Conservation (phyloP, 2,888 invertebrate species). For the Limnephilus rhombicus region DNA sequence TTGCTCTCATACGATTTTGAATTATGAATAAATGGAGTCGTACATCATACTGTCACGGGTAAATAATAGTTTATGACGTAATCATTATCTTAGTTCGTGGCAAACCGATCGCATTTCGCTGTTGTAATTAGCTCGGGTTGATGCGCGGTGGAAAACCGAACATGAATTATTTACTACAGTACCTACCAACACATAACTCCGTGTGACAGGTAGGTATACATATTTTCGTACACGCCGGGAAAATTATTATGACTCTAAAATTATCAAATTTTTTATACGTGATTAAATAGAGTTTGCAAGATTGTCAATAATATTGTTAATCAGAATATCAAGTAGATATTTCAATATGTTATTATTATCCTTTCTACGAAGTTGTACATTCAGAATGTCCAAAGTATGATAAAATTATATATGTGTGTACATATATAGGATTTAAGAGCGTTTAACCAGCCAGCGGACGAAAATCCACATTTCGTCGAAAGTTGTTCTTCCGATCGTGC, state of each 20-base stretch:
- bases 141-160: background rate
- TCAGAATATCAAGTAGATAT: too few relatives aligned
- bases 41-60: constrained; percentile 36
- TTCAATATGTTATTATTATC: too few relatives aligned
- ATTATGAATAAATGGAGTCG: background rate
- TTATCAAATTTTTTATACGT: background rate
- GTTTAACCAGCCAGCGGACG: too few relatives aligned
- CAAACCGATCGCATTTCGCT: background rate
- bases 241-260: background rate
- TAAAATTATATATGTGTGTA: too few relatives aligned
- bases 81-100: background rate
- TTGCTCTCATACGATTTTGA: background rate
- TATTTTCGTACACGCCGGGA: background rate
- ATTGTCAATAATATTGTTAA: background rate
- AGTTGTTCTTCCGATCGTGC: too few relatives aligned
- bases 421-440: too few relatives aligned
- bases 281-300: background rate
- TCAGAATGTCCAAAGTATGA: too few relatives aligned
- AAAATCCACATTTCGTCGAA: too few relatives aligned
- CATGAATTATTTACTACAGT: background rate
- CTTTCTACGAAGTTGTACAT: too few relatives aligned
- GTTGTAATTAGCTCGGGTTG: background rate
- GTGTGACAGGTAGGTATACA: background rate
- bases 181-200: background rate
- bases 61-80: constrained; percentile 12